These are phyloP conservation scores for Oppia nitens DNA, from an alignment of 1,140 invertebrate genomes.

Conservation along the genomic window DNA sequence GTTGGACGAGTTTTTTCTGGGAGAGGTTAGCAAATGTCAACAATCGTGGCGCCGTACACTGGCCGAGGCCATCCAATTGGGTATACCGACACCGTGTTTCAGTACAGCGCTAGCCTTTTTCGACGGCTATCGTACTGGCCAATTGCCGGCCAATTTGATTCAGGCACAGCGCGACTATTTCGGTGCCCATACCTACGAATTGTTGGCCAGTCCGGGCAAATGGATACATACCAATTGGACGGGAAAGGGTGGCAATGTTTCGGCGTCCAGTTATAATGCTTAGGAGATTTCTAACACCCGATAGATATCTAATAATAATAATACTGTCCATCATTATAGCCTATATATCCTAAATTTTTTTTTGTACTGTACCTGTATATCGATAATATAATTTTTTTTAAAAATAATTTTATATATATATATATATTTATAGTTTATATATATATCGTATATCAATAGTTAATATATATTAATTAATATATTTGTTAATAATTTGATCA, in stretches of 20 bases:
- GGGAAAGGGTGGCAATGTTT: conserved; percentile 87
- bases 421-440: no score
- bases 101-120: conserved; percentile 88
- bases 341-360: no score
- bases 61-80: conserved; percentile 41
- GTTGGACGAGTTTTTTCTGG: conserved; percentile 81
- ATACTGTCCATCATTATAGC: no score
- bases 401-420: no score
- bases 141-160: conserved; percentile 76
- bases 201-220: conserved; percentile 63
- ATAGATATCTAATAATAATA: no score
- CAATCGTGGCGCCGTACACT: conserved; percentile 38
- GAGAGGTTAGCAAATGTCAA: conserved; percentile 63
- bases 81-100: conserved; percentile 81
- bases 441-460: no score
- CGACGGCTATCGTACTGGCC: conserved; percentile 70
- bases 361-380: no score
- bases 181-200: conserved; percentile 95
- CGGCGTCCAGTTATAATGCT: conserved; percentile 83
- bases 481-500: no score
- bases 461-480: no score
- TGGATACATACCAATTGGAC: conserved; percentile 99
- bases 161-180: conserved; percentile 98
- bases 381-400: no score
- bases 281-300: conserved; percentile 35